Base-by-base conservation (phyloP, 2,113 vertebrate species). In the Hydrolagus affinis region DNA sequence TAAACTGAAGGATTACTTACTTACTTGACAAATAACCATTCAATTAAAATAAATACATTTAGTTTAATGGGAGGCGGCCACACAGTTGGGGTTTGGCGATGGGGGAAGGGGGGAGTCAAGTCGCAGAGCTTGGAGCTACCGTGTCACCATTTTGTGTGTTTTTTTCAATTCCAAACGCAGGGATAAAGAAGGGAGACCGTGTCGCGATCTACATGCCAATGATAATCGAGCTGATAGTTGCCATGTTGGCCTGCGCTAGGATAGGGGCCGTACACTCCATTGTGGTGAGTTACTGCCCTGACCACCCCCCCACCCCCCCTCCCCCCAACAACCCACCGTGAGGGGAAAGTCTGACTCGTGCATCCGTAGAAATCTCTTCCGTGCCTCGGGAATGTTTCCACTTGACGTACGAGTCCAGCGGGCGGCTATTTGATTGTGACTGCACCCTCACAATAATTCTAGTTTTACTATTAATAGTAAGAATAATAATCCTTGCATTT, bases 131-230 rank as follows among this genome's bases (percentile, higher is more conserved):
- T 25, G 60, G 17, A 21, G 11, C 74, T 75, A n/a, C 64, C 10
- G 21, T 66, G 2, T 0, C 0, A 86, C 74, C 0, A 89, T 0
- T 87, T 85, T 88, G 89, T 86, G 86, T 66, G 23, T 28, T 12
- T 21, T 83, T 66, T 66, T 66, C 30, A 30, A 32, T 64, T 19
- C 30, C 21, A 83, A 86, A 70, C 25, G 0, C 86, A 98, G 97
- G 97, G 0, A 91, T 99, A 89, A 96, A 92, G 86, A 99, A 99
- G 88, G 97, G 97, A 0, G 96, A 99, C 87, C 90, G 96, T 0
- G 89, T 99, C 75, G 96, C 97, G 88, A 96, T 99, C 87, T 99
- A 99, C 91, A 94, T 99, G 96, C 98, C 98, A 0, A 99, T 99
- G 97, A 95, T 98, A 87, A 91, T 96, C 71, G 97, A 99, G 89